Percentiles rank a stretch among this genome's conserved stretches.
phyloP scores from a whole-genome alignment of 1,140 invertebrate genomes.

The Limonius californicus region DNA sequence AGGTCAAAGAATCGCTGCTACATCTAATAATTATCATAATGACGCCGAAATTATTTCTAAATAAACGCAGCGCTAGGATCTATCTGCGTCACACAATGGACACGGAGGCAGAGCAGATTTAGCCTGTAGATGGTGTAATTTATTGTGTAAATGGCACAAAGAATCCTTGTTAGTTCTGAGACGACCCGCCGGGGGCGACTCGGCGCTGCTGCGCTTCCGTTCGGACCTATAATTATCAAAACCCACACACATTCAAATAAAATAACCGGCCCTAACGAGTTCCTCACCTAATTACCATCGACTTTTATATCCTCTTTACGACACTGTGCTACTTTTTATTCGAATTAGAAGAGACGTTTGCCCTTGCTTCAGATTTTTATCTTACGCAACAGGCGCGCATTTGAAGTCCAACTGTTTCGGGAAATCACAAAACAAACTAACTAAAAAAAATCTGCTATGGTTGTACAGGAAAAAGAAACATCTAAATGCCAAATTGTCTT shows the following conservation, averaged over 20 bases:
- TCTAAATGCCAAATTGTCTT: too few species aligned
- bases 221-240: constrained; percentile 13
- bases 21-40: too few species aligned
- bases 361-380: too few species aligned
- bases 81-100: too few species aligned
- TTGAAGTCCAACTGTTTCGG: too few species aligned
- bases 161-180: constrained; percentile 8
- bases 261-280: constrained; percentile 7
- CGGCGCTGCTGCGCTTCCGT: neutral
- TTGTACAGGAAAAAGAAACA: too few species aligned
- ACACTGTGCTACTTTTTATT: neutral
- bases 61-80: too few species aligned
- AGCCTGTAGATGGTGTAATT: constrained; percentile 2
- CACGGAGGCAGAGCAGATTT: neutral
- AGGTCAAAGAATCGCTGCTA: too few species aligned
- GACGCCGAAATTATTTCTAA: too few species aligned
- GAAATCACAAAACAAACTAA: too few species aligned
- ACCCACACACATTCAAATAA: constrained; percentile 12
- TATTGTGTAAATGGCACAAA: constrained; percentile 14
- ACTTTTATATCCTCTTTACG: constrained; percentile 4
- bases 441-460: too few species aligned
- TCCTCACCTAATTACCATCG: constrained; percentile 2
- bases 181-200: constrained; percentile 4
- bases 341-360: neutral
- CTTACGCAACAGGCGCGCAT: too few species aligned